phyloP scores from a whole-genome alignment of 2,113 vertebrate species.

The Myotis davidii region DNA sequence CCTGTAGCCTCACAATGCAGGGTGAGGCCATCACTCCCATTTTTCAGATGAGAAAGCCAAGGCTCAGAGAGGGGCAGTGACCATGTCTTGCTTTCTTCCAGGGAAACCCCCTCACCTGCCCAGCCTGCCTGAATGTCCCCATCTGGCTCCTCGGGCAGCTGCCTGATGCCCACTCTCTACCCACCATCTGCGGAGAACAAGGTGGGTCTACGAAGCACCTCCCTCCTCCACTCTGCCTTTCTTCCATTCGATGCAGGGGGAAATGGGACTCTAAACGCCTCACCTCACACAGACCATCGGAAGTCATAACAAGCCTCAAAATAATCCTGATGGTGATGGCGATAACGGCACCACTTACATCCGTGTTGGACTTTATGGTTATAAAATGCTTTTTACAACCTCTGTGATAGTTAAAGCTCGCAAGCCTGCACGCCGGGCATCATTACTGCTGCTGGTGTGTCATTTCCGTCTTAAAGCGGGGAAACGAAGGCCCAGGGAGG shows the following conservation, averaged over 20 bases:
- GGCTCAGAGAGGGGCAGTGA: background rate
- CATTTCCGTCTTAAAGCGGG: rapidly evolving
- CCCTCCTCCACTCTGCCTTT: background rate
- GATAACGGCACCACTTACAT: background rate
- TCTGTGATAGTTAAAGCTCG: background rate
- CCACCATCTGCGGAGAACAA: background rate
- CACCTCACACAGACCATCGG: background rate
- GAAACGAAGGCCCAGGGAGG: background rate
- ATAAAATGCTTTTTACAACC: background rate
- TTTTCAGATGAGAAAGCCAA: background rate
- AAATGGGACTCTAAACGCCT: background rate
- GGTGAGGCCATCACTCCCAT: background rate
- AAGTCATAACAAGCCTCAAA: background rate
- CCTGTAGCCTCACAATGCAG: rapidly evolving
- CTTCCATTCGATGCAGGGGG: background rate
- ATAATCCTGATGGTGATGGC: background rate
- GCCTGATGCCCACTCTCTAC: background rate
- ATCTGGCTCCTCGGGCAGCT: background rate
- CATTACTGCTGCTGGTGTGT: no score
- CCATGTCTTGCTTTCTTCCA: background rate
- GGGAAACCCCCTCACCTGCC: background rate
- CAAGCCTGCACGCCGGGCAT: background rate
- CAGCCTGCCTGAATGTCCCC: background rate
- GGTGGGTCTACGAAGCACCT: background rate
- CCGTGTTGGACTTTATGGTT: background rate